Percentiles rank a stretch among this genome's conserved stretches.
Conservation (phyloP, 2,797 vertebrate genomes). For the Pelodytes ibericus region DNA sequence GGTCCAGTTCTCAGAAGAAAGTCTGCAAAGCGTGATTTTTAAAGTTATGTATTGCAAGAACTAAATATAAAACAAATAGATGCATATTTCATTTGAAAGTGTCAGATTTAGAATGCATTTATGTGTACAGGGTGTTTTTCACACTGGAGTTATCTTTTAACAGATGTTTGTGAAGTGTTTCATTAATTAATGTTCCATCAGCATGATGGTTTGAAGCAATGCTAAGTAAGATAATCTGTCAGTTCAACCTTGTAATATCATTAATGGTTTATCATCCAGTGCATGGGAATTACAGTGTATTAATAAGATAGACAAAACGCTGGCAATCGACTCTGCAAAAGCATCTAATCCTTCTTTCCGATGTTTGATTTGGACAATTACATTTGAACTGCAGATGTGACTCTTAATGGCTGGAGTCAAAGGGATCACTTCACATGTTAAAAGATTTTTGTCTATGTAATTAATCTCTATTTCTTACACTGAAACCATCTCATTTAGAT, state of each 20-base stretch:
- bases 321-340: conserved; percentile 54
- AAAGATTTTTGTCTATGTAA: conserved; percentile 23
- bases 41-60: no score
- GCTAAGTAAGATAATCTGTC: conserved; percentile 42
- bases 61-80: no score
- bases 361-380: conserved; percentile 47
- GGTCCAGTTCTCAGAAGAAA: no score
- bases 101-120: no score
- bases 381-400: conserved; percentile 55
- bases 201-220: conserved; percentile 32
- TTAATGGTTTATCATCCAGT: conserved; percentile 56
- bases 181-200: conserved; percentile 23
- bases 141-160: conserved; percentile 5
- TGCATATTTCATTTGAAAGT: no score
- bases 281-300: conserved; percentile 21
- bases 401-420: conserved; percentile 10
- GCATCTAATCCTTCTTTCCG: conserved; percentile 45
- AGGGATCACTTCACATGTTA: conserved; percentile 41
- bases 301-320: conserved; percentile 22
- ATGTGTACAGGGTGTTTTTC: no score
- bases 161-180: conserved; percentile 38
- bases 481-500: no score
- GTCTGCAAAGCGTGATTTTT: no score
- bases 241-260: conserved; percentile 45
- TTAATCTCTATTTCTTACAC: conserved; percentile 17